phyloP scores from a whole-genome alignment of 2,888 invertebrate species.

The Acleris holmiana region DNA sequence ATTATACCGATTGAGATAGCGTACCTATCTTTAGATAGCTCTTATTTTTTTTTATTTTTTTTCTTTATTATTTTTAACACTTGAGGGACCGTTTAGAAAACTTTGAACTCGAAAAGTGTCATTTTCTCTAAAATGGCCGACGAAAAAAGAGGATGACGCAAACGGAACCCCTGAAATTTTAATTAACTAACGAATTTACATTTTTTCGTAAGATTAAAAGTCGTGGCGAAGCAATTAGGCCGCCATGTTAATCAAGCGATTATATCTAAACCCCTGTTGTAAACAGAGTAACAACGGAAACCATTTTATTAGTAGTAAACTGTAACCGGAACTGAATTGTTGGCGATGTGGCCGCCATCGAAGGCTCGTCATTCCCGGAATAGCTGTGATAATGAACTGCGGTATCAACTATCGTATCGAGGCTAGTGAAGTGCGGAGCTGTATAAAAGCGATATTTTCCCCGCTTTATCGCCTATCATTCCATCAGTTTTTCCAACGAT shows the following conservation, averaged over 20 bases:
- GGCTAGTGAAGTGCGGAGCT: slow-evolving; percentile 11
- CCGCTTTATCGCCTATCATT: not conserved
- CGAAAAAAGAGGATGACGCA: slow-evolving; percentile 17
- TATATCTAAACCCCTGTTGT: slow-evolving; percentile 20
- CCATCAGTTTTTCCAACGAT: too few species aligned
- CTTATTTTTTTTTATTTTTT: too few species aligned
- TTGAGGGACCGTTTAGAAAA: too few species aligned
- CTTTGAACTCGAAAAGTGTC: too few species aligned
- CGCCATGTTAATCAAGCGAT: slow-evolving; percentile 27
- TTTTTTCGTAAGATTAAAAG: slow-evolving; percentile 30
- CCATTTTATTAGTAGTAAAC: slow-evolving; percentile 9
- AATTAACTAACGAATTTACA: slow-evolving; percentile 28
- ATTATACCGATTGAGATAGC: too few species aligned
- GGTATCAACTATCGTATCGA: slow-evolving; percentile 42
- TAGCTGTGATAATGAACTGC: slow-evolving; percentile 61
- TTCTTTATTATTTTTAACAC: too few species aligned
- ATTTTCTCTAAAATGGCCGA: slow-evolving; percentile 16
- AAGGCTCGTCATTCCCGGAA: slow-evolving; percentile 46
- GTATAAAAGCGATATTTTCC: slow-evolving; percentile 14
- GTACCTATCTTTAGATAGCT: too few species aligned
- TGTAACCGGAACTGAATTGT: slow-evolving; percentile 18
- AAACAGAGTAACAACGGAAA: not conserved
- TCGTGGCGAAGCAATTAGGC: slow-evolving; percentile 31
- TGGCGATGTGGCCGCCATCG: slow-evolving; percentile 42
- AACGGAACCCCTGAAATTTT: slow-evolving; percentile 31